These are phyloP conservation scores for Therioaphis trifolii DNA, from an alignment of 2,888 invertebrate genomes.

Conservation along the genomic window DNA sequence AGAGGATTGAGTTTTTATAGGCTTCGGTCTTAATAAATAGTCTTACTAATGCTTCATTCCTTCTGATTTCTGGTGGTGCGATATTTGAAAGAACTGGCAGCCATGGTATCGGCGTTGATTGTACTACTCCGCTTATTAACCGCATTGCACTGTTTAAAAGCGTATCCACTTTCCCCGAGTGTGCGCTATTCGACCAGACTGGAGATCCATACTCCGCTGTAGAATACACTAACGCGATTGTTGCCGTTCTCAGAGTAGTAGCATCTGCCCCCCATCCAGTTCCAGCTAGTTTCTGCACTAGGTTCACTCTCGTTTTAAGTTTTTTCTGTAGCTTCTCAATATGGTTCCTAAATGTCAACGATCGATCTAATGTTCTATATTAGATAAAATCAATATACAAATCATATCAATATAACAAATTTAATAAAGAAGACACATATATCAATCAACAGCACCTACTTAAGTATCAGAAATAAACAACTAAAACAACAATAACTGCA, in stretches of 20 bases:
- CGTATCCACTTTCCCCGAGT: not conserved
- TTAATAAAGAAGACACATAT: too few relatives aligned
- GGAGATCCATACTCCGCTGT: conserved; percentile 30
- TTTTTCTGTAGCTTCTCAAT: conserved; percentile 63
- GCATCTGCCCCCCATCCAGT: conserved; percentile 63
- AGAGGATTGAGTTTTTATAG: conserved; percentile 8
- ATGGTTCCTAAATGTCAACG: conserved; percentile 64
- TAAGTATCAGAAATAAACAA: too few relatives aligned
- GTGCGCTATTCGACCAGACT: not conserved
- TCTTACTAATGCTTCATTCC: conserved; percentile 17
- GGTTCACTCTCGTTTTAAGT: conserved; percentile 63
- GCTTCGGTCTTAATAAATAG: conserved; percentile 21
- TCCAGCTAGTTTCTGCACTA: conserved; percentile 63
- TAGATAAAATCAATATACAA: too few relatives aligned
- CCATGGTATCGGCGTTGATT: conserved; percentile 10
- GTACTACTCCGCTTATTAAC: conserved; percentile 5
- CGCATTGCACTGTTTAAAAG: conserved; percentile 6
- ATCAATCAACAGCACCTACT: too few relatives aligned
- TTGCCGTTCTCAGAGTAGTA: conserved; percentile 59
- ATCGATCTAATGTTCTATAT: conserved; percentile 64
- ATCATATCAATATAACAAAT: too few relatives aligned
- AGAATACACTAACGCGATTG: conserved; percentile 57
- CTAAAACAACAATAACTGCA: too few relatives aligned
- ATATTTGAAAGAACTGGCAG: conserved; percentile 16
- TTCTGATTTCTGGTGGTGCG: conserved; percentile 37